Evolutionary conservation across 2,797 vertebrate species (phyloP).

Genomic region (Poecilia velifera): DNA sequence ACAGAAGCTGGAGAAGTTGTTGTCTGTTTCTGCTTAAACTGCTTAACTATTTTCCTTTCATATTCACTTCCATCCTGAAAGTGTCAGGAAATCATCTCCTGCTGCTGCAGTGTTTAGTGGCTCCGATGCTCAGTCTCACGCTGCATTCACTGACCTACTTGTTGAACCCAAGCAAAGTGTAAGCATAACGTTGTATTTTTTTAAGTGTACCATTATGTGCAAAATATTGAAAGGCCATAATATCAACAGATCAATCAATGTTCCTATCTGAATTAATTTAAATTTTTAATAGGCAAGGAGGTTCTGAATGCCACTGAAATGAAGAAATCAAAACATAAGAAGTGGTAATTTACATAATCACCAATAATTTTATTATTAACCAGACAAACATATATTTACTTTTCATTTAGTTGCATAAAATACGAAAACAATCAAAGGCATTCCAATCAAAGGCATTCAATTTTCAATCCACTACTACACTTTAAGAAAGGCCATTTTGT

Average conservation of each 20-base stretch:
- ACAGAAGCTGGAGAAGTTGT: background rate
- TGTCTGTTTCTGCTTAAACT: background rate
- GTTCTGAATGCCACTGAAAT: background rate
- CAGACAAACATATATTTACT: background rate
- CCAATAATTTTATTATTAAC: background rate
- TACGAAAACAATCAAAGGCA: background rate
- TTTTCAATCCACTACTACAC: background rate
- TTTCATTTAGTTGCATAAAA: background rate
- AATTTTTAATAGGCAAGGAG: background rate
- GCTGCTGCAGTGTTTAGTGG: background rate
- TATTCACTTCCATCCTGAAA: background rate
- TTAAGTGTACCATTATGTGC: background rate
- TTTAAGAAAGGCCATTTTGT: background rate
- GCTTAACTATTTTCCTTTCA: background rate
- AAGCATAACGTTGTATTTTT: slow-evolving; percentile 2
- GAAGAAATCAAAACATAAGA: background rate
- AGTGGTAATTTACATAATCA: background rate
- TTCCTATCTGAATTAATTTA: background rate
- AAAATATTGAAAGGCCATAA: background rate
- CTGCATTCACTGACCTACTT: slow-evolving; percentile 43
- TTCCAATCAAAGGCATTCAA: background rate
- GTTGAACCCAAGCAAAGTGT: slow-evolving; percentile 15
- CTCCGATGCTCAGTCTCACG: slow-evolving; percentile 16
- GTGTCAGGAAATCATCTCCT: background rate
- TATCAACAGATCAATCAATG: background rate